Evolutionary conservation across 2,888 invertebrate genomes (phyloP), one percentile per base, ranked within the genome.

Genomic region (Platycheirus rosarum): DNA sequence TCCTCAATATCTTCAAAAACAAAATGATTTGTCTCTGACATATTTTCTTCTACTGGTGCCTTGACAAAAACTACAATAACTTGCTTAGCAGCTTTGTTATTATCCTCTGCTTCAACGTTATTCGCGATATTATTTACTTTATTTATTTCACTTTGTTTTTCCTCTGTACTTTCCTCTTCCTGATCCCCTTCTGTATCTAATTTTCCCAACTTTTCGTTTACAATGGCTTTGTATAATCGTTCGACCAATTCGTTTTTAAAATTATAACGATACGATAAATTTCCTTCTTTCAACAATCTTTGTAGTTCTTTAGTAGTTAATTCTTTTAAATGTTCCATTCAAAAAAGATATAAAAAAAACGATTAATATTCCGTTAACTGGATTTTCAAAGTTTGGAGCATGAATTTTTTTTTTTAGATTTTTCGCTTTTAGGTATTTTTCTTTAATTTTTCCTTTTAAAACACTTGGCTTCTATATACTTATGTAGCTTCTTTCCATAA

Each of bases 1-100:
- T 26, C 26, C 6, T 2, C 6, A 40, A 76, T 46, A 48, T 76
- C 75, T 26, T 48, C 70, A n/a, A 76, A 76, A 13, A 48, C 44
- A 35, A 80, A 75, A 44, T 8, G 18, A 62, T n/a, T n/a, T n/a
- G n/a, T n/a, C n/a, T n/a, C n/a, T n/a, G n/a, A n/a, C n/a, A n/a
- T n/a, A n/a, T n/a, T n/a, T n/a, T n/a, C n/a, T n/a, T n/a, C n/a
- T n/a, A n/a, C n/a, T n/a, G n/a, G n/a, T n/a, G n/a, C n/a, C n/a
- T n/a, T n/a, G n/a, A n/a, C n/a, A n/a, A n/a, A n/a, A n/a, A n/a
- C n/a, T n/a, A 57, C 65, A 42, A 44, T 40, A 49, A 40, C 14
- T 1, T 60, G 20, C 16, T 44, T 14, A 44, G 3, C 42, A 16
- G 13, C 42, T 0, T 18, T 16, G n/a, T n/a, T n/a, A n/a, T n/a